Percentiles rank a stretch among this genome's conserved stretches.
Conservation (phyloP, 2,888 invertebrate species). For the Tenthredo livida region DNA sequence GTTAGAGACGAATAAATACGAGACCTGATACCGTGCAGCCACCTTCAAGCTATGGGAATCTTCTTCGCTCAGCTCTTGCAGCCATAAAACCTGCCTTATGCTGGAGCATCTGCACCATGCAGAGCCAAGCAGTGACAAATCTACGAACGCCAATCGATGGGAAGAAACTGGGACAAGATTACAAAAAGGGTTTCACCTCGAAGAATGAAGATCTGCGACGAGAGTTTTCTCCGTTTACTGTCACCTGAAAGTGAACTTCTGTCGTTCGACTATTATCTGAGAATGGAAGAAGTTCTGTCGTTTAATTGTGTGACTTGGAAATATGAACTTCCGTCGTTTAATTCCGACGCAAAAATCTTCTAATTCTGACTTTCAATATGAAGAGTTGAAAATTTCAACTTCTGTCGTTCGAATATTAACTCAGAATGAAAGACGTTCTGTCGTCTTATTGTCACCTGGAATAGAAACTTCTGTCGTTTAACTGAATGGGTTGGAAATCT, state of each 20-base stretch:
- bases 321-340: background rate
- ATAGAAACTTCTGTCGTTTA: background rate
- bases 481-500: background rate
- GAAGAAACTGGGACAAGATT: background rate
- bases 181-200: background rate
- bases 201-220: background rate
- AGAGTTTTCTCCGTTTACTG: background rate
- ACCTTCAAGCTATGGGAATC: constrained; percentile 25
- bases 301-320: background rate
- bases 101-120: background rate
- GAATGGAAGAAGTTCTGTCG: background rate
- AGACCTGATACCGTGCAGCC: constrained; percentile 28
- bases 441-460: background rate
- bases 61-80: background rate
- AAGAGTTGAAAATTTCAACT: background rate
- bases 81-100: background rate
- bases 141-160: background rate
- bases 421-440: background rate
- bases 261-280: background rate
- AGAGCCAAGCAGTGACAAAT: background rate
- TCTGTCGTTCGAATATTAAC: background rate
- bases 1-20: constrained; percentile 57
- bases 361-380: too few relatives aligned
- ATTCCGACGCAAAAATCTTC: too few relatives aligned
- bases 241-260: background rate